These are phyloP conservation scores for Microctonus hyperodae DNA, from an alignment of 2,888 invertebrate species.

Conservation along the genomic window DNA sequence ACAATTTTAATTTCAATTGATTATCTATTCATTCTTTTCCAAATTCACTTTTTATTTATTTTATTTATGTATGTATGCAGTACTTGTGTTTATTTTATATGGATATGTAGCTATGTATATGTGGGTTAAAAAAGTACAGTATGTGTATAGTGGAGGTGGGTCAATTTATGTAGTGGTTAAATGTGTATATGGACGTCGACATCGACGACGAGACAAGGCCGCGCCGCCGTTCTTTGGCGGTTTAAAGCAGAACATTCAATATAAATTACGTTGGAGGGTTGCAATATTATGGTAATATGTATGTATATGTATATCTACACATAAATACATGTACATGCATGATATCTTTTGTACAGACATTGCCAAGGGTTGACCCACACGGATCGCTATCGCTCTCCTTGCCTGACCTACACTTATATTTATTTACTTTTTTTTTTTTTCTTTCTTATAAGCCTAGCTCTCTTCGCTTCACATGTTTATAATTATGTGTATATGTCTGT, in stretches of 20 bases:
- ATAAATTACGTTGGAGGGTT: conserved; percentile 10
- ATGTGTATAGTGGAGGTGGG: conserved; percentile 40
- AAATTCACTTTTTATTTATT: too few species aligned
- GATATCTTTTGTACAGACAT: conserved; percentile 2
- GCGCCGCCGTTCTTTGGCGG: conserved; percentile 60
- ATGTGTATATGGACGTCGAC: conserved; percentile 41
- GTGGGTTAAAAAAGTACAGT: neutral
- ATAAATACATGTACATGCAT: conserved; percentile 1
- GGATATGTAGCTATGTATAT: conserved; percentile 12
- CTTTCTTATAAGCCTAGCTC: neutral
- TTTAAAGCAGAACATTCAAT: conserved; percentile 45
- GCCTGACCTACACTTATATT: conserved; percentile 31
- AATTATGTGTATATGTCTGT: too few species aligned
- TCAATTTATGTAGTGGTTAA: conserved; percentile 56
- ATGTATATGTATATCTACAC: neutral
- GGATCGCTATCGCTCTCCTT: conserved; percentile 17
- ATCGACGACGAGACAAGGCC: conserved; percentile 58
- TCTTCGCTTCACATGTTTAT: neutral
- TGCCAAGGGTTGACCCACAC: neutral
- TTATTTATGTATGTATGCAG: too few species aligned
- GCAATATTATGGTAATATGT: neutral
- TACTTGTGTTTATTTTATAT: neutral
- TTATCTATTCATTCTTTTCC: too few species aligned
- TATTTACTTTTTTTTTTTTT: neutral
- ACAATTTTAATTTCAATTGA: too few species aligned